Base-by-base conservation (phyloP, 1,140 invertebrate species). In the Aphelenchoides fujianensis region DNA sequence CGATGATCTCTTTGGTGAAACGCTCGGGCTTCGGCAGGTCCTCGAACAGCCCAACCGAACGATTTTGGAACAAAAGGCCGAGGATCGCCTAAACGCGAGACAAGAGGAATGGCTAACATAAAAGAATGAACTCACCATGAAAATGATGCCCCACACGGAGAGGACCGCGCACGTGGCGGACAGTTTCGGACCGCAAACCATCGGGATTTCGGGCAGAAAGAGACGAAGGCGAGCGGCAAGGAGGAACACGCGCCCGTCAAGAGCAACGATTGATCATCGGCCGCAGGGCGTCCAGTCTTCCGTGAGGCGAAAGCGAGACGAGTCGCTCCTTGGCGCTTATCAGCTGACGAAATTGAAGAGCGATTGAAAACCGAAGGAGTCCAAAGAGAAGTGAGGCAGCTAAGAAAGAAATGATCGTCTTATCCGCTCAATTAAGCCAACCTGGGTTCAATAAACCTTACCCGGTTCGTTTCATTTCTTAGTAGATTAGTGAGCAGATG, bases 101-200 rank as follows among this genome's bases (percentile, higher is more conserved):
- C 27, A 41, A 36, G 36, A 34, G 2, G n/a, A 36, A 66, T 41
- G 0, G 12, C n/a, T n/a, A n/a, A n/a, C n/a, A n/a, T n/a, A 66
- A 1, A 36, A 16, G 12, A 66, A n/a, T n/a, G 31, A 66, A 2
- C 1, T 30, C 2, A 35, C 63, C 63, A 66, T 66, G 3, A 66
- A 66, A 36, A 66, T 66, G n/a, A 66, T 37, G 36, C 63, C 63
- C 63, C 63, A 66, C 23, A 66, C 12, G 34, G 63, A 66, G 19
- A 66, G 30, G 53, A 66, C 23, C 32, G 32, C 63, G 12, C 16
- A 66, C 12, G 36, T 36, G n/a, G 16, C 63, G 16, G 63, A 66
- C n/a, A 16, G n/a, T 3, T 66, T 66, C 1, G 7, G 63, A 30
- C 63, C 63, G 2, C n/a, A 61, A 66, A 66, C 32, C 63, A 66